Percentiles rank a stretch among this genome's conserved stretches.
Evolutionary conservation across 2,797 vertebrate species (phyloP).

Genomic region (Rhinogobio ventralis): DNA sequence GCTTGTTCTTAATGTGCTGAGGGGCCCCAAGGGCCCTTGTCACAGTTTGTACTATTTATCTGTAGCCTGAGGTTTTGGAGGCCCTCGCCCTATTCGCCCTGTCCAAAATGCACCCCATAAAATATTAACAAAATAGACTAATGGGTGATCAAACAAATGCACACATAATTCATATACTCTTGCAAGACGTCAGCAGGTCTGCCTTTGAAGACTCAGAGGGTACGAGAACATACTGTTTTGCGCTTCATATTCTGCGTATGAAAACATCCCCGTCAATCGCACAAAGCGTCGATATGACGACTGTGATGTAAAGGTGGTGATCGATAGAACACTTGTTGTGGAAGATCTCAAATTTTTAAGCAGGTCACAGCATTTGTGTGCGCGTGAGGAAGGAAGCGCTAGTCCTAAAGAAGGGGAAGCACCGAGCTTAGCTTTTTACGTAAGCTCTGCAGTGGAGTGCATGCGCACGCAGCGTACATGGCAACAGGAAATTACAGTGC

Average conservation of each 20-base stretch:
- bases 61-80: not conserved
- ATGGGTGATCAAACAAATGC: not conserved
- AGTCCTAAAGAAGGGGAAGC: constrained; percentile 69
- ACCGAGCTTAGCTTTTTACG: constrained; percentile 56
- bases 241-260: not conserved
- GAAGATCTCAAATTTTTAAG: constrained; percentile 55
- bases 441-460: constrained; percentile 47
- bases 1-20: not conserved
- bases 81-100: too few relatives aligned
- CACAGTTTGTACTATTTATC: too few relatives aligned
- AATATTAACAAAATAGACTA: not conserved
- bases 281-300: constrained; percentile 18
- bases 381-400: constrained; percentile 73
- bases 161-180: not conserved
- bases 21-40: not conserved
- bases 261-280: constrained; percentile 8
- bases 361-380: constrained; percentile 52
- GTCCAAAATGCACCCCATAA: not conserved
- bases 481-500: constrained; percentile 74
- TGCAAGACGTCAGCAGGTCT: not conserved
- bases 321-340: constrained; percentile 62
- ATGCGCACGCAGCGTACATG: constrained; percentile 59
- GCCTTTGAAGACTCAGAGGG: not conserved
- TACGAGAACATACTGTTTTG: constrained; percentile 11
- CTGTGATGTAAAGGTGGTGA: constrained; percentile 52